Evolutionary conservation across 2,888 invertebrate species (phyloP), one percentile per base, ranked within the genome.

Genomic region (Caenorhabditis afra): DNA sequence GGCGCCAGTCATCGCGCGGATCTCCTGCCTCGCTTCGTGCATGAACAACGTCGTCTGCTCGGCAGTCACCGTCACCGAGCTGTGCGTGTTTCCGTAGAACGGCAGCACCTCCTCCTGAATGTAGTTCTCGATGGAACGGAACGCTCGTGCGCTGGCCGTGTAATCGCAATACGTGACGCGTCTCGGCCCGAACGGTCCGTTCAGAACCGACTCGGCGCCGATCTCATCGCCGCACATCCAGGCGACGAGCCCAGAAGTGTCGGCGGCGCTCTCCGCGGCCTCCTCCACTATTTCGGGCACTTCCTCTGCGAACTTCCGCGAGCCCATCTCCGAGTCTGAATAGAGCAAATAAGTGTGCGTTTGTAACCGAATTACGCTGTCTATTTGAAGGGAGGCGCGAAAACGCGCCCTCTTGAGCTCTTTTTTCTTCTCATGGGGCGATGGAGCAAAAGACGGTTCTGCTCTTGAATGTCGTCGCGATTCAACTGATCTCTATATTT

Each of bases 11-110:
- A 94, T 93, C 87, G 93, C 93, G 78, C 94, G 93, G 53, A 96
- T 94, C 91, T 95, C 95, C 91, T 94, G 94, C 90, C 90, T 90
- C 20, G 91, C 91, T 82, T 92, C 92, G 91, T 92, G 95, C 94
- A 95, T 94, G 92, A 94, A 96, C 79, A 95, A 92, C 67, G 95
- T 94, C 64, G 95, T 95, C 91, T 96, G 96, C 62, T 95, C 93
- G 20, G 95, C 95, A 18, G 95, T 95, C 85, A 95, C 94, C 44
- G 94, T 94, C 39, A 94, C 94, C 5, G 95, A 95, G 1, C 95
- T 93, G 89, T 94, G 94, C 5, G 94, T 94, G 86, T 95, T 95
- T 16, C 95, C 95, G 90, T 95, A 95, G 64, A 93, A 93, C 8
- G 95, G 94, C 79, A 96, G 92, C 11, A 84, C 82, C 35, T 84